Base-by-base conservation (phyloP, 2,888 invertebrate species). In the Mantis religiosa region DNA sequence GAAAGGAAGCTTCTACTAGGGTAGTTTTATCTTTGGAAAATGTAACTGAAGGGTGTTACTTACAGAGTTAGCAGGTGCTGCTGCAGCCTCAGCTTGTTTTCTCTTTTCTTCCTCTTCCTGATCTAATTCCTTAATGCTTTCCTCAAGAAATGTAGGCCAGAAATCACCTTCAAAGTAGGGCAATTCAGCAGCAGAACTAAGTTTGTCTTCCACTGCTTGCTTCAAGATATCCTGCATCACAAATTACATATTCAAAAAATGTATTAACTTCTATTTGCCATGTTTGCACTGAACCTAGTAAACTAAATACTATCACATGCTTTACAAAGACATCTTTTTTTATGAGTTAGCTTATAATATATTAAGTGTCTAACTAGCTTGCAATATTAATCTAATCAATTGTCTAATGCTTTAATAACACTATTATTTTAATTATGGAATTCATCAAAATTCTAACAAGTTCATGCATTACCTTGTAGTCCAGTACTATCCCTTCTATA, bases 91-190 rank as follows among this genome's bases (percentile, higher is more conserved):
- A 8, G 97, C 98, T 93, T 98, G 97, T 92, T 98, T 98, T 88
- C 98, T 95, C 93, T 99, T 98, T 93, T 99, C 98, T 92, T 99
- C 99, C 92, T 99, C 99, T 93, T 99, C 99, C 93, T 98, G 98
- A 93, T 99, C 99, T 91, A 99, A 94, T 94, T 99, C 99, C 93
- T 99, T 99, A 92, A 99, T 99, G 92, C 98, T 98, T 93, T 99
- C 99, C 94, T 99, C 99, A 47, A 99, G 95, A 87, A 99, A 99
- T 93, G 99, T 99, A 28, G 99, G 99, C 99, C 99, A 99, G 94
- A 99, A 99, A 93, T 99, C 99, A 82, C 99, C 99, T 94, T 99
- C 99, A 92, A 99, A 99, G 93, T 99, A 99, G n/a, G 99, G 98
- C 92, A 99, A 94, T 93, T 98, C 98, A 34, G 98, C 98, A 89